Evolutionary conservation across 1,140 invertebrate species (phyloP).

Genomic region (Spodoptera frugiperda): DNA sequence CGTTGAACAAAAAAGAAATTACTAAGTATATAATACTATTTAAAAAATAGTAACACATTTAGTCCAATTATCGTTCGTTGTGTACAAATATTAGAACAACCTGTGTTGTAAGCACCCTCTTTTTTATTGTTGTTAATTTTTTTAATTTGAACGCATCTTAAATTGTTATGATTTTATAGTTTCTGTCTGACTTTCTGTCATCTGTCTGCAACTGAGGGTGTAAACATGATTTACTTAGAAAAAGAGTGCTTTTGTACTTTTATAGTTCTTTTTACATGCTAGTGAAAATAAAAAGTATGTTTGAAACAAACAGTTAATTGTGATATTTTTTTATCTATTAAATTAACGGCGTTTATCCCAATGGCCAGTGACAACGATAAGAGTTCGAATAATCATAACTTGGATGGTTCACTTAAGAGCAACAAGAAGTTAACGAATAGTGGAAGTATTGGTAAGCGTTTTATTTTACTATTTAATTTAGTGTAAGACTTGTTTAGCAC

Average conservation of each 20-base stretch:
- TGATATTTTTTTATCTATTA: slow-evolving; percentile 29
- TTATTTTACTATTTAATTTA: background rate
- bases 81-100: too few relatives aligned
- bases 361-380: slow-evolving; percentile 85
- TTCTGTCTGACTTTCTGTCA: slow-evolving; percentile 42
- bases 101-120: background rate
- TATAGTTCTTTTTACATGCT: slow-evolving; percentile 53
- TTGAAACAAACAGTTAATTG: slow-evolving; percentile 42
- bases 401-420: slow-evolving; percentile 76
- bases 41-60: too few relatives aligned
- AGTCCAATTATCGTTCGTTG: too few relatives aligned
- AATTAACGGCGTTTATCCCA: slow-evolving; percentile 64
- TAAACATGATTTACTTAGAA: slow-evolving; percentile 71
- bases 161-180: background rate
- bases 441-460: slow-evolving; percentile 69
- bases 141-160: slow-evolving; percentile 29
- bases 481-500: background rate
- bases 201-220: slow-evolving; percentile 58
- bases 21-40: too few relatives aligned
- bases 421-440: slow-evolving; percentile 74
- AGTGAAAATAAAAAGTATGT: slow-evolving; percentile 53
- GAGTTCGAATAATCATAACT: slow-evolving; percentile 81
- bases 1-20: too few relatives aligned
- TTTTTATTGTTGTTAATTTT: background rate
- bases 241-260: slow-evolving; percentile 67